phyloP scores from a whole-genome alignment of 1,140 invertebrate species.

The Pristionchus pacificus region DNA sequence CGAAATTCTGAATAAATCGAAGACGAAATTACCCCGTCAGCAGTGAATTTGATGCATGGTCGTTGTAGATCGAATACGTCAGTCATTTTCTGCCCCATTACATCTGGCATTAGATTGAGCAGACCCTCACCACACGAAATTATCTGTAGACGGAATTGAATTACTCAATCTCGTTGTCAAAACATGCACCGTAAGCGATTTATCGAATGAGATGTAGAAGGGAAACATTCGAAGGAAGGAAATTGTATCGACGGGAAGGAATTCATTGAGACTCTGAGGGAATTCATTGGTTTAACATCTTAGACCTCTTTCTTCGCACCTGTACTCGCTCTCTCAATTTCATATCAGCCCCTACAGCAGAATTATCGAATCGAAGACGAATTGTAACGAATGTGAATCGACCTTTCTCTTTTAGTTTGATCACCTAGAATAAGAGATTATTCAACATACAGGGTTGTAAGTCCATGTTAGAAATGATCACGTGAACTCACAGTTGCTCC shows the following conservation, averaged over 20 bases:
- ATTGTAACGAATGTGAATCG: conserved; percentile 23
- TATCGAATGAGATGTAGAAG: conserved; percentile 28
- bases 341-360: conserved; percentile 19
- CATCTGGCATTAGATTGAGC: conserved; percentile 24
- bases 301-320: background rate
- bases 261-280: conserved; percentile 22
- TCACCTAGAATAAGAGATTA: conserved; percentile 11
- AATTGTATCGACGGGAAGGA: conserved; percentile 26
- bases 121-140: conserved; percentile 23
- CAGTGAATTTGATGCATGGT: conserved; percentile 30
- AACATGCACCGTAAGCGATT: conserved; percentile 6
- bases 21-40: conserved; percentile 28
- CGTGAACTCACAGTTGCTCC: conserved; percentile 5
- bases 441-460: background rate
- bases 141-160: conserved; percentile 10
- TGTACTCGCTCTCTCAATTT: conserved; percentile 26
- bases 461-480: background rate
- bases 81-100: conserved; percentile 20
- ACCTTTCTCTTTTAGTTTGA: conserved; percentile 26
- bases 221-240: conserved; percentile 30
- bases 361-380: conserved; percentile 21
- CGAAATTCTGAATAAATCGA: too few relatives aligned
- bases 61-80: conserved; percentile 29
- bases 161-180: background rate
- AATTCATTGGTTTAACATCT: too few relatives aligned